phyloP scores from a whole-genome alignment of 92 coral and sea anemone genomes.

The Epizoanthus scotinus region DNA sequence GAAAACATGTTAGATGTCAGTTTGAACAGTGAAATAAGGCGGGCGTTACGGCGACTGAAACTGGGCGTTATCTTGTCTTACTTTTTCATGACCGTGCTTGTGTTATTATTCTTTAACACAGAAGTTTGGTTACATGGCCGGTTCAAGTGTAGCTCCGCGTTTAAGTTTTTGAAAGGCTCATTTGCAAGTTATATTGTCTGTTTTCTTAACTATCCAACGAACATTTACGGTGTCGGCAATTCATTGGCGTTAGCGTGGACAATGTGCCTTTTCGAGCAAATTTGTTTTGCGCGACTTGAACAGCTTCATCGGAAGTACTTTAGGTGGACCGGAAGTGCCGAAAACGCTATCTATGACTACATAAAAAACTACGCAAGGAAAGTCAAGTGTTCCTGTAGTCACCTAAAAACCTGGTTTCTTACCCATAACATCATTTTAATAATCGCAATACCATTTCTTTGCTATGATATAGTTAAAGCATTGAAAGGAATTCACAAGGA shows the following conservation, averaged over 20 bases:
- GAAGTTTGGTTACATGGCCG: slow-evolving; percentile 53
- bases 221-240: slow-evolving; percentile 60
- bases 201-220: slow-evolving; percentile 55
- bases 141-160: slow-evolving; percentile 52
- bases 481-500: slow-evolving; percentile 22
- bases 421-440: slow-evolving; percentile 58
- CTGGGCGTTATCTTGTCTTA: slow-evolving; percentile 41
- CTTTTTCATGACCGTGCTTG: slow-evolving; percentile 19
- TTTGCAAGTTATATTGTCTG: slow-evolving; percentile 46
- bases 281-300: slow-evolving; percentile 47
- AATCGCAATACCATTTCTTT: slow-evolving; percentile 56
- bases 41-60: slow-evolving; percentile 34
- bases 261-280: slow-evolving; percentile 59
- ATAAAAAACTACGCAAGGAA: slow-evolving; percentile 51
- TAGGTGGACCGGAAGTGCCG: slow-evolving; percentile 48
- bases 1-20: slow-evolving; percentile 40
- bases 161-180: slow-evolving; percentile 47
- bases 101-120: slow-evolving; percentile 57
- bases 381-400: slow-evolving; percentile 40
- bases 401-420: slow-evolving; percentile 51
- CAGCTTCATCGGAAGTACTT: slow-evolving; percentile 28
- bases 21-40: slow-evolving; percentile 22
- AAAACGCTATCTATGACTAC: slow-evolving; percentile 51
- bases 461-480: slow-evolving; percentile 49
- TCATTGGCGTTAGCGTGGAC: slow-evolving; percentile 63